Evolutionary conservation across 2,888 invertebrate genomes (phyloP), one percentile per base, ranked within the genome.

Genomic region (Tanytarsus gracilentus): DNA sequence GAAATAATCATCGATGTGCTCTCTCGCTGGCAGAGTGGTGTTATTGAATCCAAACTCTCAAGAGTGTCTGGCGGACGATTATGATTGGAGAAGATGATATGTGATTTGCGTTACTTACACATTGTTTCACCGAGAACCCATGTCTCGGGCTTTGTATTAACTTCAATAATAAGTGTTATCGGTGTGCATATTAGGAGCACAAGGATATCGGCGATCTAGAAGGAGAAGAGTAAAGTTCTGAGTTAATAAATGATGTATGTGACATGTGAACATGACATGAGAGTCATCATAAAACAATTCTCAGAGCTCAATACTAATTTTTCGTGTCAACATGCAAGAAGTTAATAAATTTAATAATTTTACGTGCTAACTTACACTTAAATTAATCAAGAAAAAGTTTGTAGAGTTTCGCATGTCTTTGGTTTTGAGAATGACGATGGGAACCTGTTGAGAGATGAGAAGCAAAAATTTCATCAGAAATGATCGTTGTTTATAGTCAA

Each of bases 341-440:
- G n/a, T 3, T 36, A 23, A 44, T 18, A 9, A 44, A 11, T 23
- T 8, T 8, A 44, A 4, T 9, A 44, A 44, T 39, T n/a, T 36
- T 9, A 23, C 11, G 18, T 44, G 21, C n/a, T n/a, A 44, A 44
- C 44, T 44, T 44, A 94, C 83, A 71, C 93, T 93, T 69, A 95
- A 77, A 75, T 95, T 95, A 73, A 94, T 88, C 69, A 96, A 80
- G 73, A 95, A 95, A 68, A 93, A 91, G 72, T 95, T 95, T 63
- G 95, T 95, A 60, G 94, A 92, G 70, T 92, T 94, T 68, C 92
- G 80, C 90, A 95, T 90, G 71, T 95, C 93, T 71, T 91, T 90
- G 55, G 91, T 91, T 72, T 88, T 86, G 69, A 91, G 79, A 65
- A 95, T 92, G 66, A 96, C 94, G 68, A 93, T 82, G 30, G 93